A percentile compares a stretch with the other conserved stretches of the same genome.
These are phyloP conservation scores for Buphagus erythrorhynchus DNA, from an alignment of 2,797 vertebrate species.

Conservation along the genomic window DNA sequence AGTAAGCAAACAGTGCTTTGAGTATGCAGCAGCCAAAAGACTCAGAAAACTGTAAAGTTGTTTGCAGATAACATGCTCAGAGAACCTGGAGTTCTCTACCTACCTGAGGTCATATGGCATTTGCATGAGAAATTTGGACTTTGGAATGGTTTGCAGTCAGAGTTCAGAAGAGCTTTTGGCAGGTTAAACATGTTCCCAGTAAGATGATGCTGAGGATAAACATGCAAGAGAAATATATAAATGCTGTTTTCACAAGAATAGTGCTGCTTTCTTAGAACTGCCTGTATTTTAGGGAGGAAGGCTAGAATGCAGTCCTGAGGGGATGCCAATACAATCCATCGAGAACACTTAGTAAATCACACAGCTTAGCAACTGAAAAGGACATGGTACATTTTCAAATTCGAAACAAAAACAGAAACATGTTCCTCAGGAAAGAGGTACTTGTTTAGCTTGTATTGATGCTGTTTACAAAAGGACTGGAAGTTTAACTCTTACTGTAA, in stretches of 20 bases:
- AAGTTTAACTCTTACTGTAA: neutral
- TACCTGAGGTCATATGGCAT: neutral
- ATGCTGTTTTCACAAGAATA: slow-evolving; percentile 1
- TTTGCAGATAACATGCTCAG: neutral
- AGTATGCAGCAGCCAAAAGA: neutral
- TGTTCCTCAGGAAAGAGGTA: neutral
- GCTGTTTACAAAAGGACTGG: neutral
- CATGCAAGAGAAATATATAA: neutral
- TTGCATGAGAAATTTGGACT: neutral
- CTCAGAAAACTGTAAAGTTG: neutral
- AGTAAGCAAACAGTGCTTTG: neutral
- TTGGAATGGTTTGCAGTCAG: neutral
- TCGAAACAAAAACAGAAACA: neutral
- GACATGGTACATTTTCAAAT: neutral
- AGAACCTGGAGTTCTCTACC: neutral
- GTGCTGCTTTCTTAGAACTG: slow-evolving; percentile 11
- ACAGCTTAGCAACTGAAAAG: neutral
- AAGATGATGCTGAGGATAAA: slow-evolving; percentile 20
- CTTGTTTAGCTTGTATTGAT: neutral
- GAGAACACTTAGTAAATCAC: neutral
- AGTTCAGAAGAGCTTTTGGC: slow-evolving; percentile 1
- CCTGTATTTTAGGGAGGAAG: neutral
- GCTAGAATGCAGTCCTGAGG: neutral
- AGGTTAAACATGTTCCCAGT: neutral
- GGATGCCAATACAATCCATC: neutral